These are phyloP conservation scores for Cotesia typhae DNA, from an alignment of 1,140 invertebrate species.

Conservation along the genomic window DNA sequence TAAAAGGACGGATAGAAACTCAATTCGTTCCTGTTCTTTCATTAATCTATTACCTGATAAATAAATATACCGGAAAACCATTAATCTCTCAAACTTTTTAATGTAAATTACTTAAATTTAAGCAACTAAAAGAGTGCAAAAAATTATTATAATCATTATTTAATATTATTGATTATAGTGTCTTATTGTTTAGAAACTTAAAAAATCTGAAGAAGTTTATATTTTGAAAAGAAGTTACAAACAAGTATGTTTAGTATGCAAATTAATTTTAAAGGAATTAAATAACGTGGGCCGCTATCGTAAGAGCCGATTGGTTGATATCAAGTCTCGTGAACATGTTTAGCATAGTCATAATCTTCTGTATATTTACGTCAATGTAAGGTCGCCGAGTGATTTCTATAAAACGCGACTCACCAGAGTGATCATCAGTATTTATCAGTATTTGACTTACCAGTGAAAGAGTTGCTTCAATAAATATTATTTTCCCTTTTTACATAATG, in stretches of 20 bases:
- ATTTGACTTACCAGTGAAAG: slow-evolving; percentile 43
- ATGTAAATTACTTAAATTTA: no score
- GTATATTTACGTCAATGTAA: slow-evolving; percentile 24
- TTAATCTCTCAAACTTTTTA: no score
- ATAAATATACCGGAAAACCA: no score
- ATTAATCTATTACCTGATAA: no score
- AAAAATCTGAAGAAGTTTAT: no score
- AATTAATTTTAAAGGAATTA: neutral
- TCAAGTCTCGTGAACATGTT: slow-evolving; percentile 50
- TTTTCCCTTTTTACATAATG: neutral
- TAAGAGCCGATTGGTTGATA: neutral
- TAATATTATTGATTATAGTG: no score
- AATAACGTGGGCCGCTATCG: neutral
- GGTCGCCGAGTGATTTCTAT: slow-evolving; percentile 45
- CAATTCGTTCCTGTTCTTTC: no score
- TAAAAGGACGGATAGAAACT: no score
- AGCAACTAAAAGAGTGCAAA: no score
- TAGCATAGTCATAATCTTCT: slow-evolving; percentile 42
- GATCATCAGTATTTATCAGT: slow-evolving; percentile 19
- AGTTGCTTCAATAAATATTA: slow-evolving; percentile 16
- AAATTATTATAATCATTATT: no score
- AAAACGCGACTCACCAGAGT: slow-evolving; percentile 41
- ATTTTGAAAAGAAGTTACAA: neutral
- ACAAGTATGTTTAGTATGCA: neutral
- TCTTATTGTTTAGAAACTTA: no score